Percentiles rank a stretch among this genome's conserved stretches.
These are phyloP conservation scores for Ricordea florida DNA, from an alignment of 92 coral and sea anemone species.

Conservation along the genomic window DNA sequence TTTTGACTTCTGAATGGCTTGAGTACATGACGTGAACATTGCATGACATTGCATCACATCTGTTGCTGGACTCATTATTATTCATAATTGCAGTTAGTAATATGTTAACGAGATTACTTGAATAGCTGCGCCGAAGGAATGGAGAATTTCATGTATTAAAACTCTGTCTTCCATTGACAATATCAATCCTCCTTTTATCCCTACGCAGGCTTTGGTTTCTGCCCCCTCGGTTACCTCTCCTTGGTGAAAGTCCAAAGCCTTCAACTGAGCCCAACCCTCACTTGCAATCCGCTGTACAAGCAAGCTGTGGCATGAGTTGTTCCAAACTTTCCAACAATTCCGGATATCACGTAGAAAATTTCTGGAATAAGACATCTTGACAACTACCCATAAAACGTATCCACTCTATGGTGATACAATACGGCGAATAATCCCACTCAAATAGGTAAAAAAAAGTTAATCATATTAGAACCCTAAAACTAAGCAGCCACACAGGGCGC, in stretches of 20 bases:
- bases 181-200: slow-evolving; percentile 14
- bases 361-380: too few species aligned
- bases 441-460: too few species aligned
- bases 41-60: slow-evolving; percentile 14
- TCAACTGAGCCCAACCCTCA: slow-evolving; percentile 10
- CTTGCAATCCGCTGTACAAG: slow-evolving; percentile 12
- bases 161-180: slow-evolving; percentile 3
- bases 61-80: slow-evolving; percentile 4
- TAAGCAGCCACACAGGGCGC: too few species aligned
- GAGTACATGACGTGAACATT: slow-evolving; percentile 1
- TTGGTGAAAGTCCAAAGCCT: neutral
- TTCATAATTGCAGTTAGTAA: slow-evolving; percentile 18
- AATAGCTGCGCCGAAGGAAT: slow-evolving; percentile 5
- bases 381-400: too few species aligned
- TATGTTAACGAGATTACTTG: slow-evolving; percentile 5
- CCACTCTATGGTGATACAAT: too few species aligned
- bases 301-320: slow-evolving; percentile 6
- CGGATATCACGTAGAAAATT: slow-evolving; percentile 8
- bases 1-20: neutral
- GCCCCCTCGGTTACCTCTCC: slow-evolving; percentile 1
- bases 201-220: slow-evolving; percentile 4
- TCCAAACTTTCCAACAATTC: slow-evolving; percentile 20
- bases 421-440: too few species aligned
- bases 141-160: slow-evolving; percentile 1
- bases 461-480: too few species aligned